A percentile compares a stretch with the other conserved stretches of the same genome.
These are phyloP conservation scores for Paracanthobrama guichenoti DNA, from an alignment of 2,113 vertebrate genomes.

Conservation along the genomic window DNA sequence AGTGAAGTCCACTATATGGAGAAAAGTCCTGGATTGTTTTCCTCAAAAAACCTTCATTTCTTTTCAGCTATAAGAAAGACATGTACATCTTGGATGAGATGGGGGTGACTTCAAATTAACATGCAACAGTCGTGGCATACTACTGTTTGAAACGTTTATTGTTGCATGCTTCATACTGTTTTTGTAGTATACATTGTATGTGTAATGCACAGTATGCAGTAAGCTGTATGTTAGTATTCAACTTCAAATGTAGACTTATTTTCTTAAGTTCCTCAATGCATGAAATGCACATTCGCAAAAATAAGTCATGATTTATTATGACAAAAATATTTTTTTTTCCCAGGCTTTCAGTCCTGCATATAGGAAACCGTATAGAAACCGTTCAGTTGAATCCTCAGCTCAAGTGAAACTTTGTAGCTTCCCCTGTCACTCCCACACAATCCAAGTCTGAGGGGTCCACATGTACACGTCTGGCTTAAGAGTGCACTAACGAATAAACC, in stretches of 20 bases:
- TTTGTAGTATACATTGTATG: neutral
- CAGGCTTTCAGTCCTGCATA: neutral
- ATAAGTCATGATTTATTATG: neutral
- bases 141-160: neutral
- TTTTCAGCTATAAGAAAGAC: too few species aligned
- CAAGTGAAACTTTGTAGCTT: constrained; percentile 8
- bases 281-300: neutral
- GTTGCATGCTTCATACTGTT: neutral
- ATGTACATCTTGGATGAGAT: too few species aligned
- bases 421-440: neutral
- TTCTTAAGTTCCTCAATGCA: neutral
- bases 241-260: neutral
- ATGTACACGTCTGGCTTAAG: constrained; percentile 43
- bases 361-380: too few species aligned
- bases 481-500: constrained; percentile 48
- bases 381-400: neutral
- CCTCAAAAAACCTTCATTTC: too few species aligned
- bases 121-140: neutral
- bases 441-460: neutral
- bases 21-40: too few species aligned
- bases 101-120: too few species aligned
- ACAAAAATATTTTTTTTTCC: neutral
- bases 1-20: too few species aligned
- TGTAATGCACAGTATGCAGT: neutral
- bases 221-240: neutral